These are phyloP conservation scores for Rugalucina vietnamica DNA, from an alignment of 2,888 invertebrate species.

Conservation along the genomic window DNA sequence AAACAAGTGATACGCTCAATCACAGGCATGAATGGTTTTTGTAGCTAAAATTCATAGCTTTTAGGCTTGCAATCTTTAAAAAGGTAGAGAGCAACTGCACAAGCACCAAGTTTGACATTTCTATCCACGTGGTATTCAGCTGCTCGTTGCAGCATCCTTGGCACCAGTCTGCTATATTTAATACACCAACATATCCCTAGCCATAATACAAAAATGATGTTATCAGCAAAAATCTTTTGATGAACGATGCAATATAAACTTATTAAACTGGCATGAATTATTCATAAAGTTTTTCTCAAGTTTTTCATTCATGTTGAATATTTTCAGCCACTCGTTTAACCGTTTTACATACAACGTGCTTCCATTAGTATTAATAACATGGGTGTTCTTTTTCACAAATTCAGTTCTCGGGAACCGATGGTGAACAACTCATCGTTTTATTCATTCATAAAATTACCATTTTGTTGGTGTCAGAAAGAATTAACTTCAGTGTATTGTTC, in stretches of 20 bases:
- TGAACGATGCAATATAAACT: neutral
- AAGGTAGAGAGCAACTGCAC: too few relatives aligned
- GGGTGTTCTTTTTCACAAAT: conserved; percentile 61
- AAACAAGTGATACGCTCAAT: too few relatives aligned
- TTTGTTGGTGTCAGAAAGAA: conserved; percentile 47
- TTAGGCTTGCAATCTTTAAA: too few relatives aligned
- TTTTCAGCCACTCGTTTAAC: neutral
- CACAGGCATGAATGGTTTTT: too few relatives aligned
- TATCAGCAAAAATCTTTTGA: conserved; percentile 10
- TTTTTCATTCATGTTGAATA: neutral
- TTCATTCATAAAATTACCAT: conserved; percentile 55
- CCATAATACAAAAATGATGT: neutral
- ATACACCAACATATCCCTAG: neutral
- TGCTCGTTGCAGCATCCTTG: neutral
- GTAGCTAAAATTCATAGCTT: too few relatives aligned
- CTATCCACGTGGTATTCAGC: too few relatives aligned
- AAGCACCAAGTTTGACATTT: too few relatives aligned
- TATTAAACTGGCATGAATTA: conserved; percentile 6
- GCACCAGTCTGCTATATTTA: neutral
- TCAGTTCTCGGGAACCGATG: conserved; percentile 12
- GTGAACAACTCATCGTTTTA: conserved; percentile 42
- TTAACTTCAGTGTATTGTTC: conserved; percentile 51
- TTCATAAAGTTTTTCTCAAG: neutral
- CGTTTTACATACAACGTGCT: neutral
- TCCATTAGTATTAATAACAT: conserved; percentile 24